phyloP scores from a whole-genome alignment of 2,797 vertebrate genomes.

The Basileuterus tristriatus region DNA sequence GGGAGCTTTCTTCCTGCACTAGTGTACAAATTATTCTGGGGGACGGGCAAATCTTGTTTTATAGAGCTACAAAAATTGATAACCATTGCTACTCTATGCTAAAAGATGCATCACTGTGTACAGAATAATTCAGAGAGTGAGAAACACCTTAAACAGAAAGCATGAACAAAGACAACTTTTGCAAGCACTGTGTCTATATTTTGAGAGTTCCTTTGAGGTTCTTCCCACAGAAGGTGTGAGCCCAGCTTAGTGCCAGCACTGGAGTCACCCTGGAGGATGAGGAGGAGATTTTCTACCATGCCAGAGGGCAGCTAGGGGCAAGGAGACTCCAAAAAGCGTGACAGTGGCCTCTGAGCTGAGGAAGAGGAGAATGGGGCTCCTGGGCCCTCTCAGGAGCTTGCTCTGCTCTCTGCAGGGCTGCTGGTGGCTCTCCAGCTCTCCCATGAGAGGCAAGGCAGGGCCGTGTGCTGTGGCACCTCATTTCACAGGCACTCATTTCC shows the following conservation, averaged over 20 bases:
- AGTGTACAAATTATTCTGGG: background rate
- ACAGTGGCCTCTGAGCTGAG: background rate
- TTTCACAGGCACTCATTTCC: too few species aligned
- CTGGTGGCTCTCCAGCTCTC: background rate
- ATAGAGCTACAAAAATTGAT: background rate
- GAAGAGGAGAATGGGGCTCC: background rate
- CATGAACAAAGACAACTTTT: background rate
- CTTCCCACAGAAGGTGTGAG: background rate
- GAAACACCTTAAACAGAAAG: background rate
- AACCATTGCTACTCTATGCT: background rate
- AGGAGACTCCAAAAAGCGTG: background rate
- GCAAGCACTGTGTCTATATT: background rate
- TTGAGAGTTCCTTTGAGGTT: background rate
- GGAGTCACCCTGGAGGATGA: background rate
- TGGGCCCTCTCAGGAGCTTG: background rate
- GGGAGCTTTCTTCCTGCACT: background rate
- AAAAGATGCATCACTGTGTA: background rate
- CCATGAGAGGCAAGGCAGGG: background rate
- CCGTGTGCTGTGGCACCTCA: rapidly evolving
- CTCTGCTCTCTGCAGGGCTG: background rate
- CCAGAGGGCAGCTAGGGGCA: background rate
- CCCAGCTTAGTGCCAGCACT: background rate
- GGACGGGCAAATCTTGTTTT: background rate
- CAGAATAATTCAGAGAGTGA: background rate
- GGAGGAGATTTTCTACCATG: background rate